Evolutionary conservation across 23 tunicate genomes (phyloP), one percentile per base, ranked within the genome.

Genomic region (Halocynthia aurantium): DNA sequence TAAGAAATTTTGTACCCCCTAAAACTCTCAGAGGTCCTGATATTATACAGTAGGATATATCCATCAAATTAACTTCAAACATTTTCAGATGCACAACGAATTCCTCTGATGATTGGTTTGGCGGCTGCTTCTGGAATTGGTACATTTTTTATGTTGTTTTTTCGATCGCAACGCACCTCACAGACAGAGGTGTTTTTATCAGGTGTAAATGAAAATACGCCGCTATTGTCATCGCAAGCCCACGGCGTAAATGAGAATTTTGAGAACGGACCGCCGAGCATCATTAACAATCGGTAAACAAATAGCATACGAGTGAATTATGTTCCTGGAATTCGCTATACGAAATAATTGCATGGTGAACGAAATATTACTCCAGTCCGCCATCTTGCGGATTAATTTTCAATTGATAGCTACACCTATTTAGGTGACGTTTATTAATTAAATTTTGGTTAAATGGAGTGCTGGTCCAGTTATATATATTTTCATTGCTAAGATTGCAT

Each of bases 101-200:
- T 92, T 19, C 93, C 90, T 18, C 73, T 92, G 57, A 86, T 67
- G 70, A 92, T 92, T 57, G 93, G 87, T 8, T 77, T 92, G 61
- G 86, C 98, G 17, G 79, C 84, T 6, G 62, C 86, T 11, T 79
- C 86, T 78, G 92, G 81, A 9, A 55, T 82, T 44, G 98, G 98
- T 6, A 92, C 98, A 7, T 50, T 82, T 50, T 58, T 75, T 8
- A 57, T 92, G 74, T 65, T 90, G 8, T 49, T 85, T 54, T 53
- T 85, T 21, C 62, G 81, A n/a, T 52, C 83, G 8, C 74, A 67
- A n/a, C 70, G 52, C 0, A 70, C 57, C 21, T 18, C 53, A 10
- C 64, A 60, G 17, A 60, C 17, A 15, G 64, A 60, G 17, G 64
- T 1, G 17, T 17, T 15, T 15, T 15, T 15, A 17, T 17, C 49